Evolutionary conservation across 2,888 invertebrate species (phyloP), one percentile per base, ranked within the genome.

Genomic region (Drosophila putrida): DNA sequence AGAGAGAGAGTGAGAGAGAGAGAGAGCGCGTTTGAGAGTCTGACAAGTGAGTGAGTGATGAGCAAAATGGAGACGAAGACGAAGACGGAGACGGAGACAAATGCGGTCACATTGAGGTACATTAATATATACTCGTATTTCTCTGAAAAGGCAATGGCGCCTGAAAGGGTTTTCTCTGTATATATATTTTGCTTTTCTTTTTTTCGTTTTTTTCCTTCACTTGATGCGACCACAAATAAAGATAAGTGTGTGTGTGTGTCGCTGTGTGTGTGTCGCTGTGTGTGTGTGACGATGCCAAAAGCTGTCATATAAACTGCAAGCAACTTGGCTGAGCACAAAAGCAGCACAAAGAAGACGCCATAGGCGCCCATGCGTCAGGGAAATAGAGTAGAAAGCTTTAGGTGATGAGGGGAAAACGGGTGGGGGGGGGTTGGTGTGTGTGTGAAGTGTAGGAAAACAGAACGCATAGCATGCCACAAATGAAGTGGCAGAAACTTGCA

Each of bases 61-160:
- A 79, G 80, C 62, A 50, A 59, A 75, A 47, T 27, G 59, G n/a
- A 44, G 53, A 68, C 55, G 36, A 31, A 53, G 50, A 39, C 36
- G 6, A 4, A 31, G 50, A 54, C 28, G 43, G 6, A 51, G 36
- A 47, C 13, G 51, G 49, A 74, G 58, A 62, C 67, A 71, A 82
- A 86, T 72, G 87, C 78, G 87, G 89, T 80, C 87, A 86, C 83
- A 83, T 88, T 83, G 81, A 86, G 87, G 68, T 72, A 86, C 84
- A 85, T 86, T 79, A 88, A 85, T 88, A 88, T 75, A 84, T 73
- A 75, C 54, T 46, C 46, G 63, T 57, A 70, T 79, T 61, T 53
- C 46, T 51, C 39, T 66, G 64, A 60, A 64, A 59, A 57, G 73
- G 71, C 77, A 60, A 70, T 60, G 69, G 58, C 76, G 67, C 55